Evolutionary conservation across 2,113 vertebrate genomes (phyloP), one percentile per base, ranked within the genome.

Genomic region (Periophthalmodon schlosseri): DNA sequence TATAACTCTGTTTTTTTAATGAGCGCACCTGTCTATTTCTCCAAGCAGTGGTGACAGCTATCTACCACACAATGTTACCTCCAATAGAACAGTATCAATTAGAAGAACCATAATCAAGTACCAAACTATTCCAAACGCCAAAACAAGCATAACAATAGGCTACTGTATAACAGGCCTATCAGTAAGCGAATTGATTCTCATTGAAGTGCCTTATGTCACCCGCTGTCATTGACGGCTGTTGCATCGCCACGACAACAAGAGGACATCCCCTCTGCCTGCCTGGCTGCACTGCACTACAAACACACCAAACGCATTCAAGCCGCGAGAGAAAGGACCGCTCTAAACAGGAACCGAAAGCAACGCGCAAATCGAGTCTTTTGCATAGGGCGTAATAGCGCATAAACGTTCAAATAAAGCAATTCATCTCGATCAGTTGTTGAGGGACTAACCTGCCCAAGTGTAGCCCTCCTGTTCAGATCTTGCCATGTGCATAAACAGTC

Each of bases 221-320:
- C 15, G 33, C 77, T 83, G 86, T 88, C 87, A 85, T 54, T 78
- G 54, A 75, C 79, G 73, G 86, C 83, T 86, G 88, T 82, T 82
- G 69, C 74, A 78, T 87, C 28, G 67, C 85, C 84, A 87, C 78
- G 72, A 83, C 84, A 84, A 89, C 86, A 56, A 72, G 69, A 85
- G 85, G 84, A 86, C 84, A 83, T 83, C 85, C 84, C 79, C 80
- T 75, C 68, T 73, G 70, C 57, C 68, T 71, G 33, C 33, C 34
- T 68, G 65, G 83, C 49, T 74, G 70, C 76, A 61, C 64, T 61
- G 81, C 1, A 68, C 69, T 78, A 65, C 61, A 78, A 2, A 78
- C 68, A 70, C 24, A 57, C 2, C 74, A 18, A 75, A 65, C 0
- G 20, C 36, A 12, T 20, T 9, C 15, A 36, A 10, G 28, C 60